These are phyloP conservation scores for Syritta pipiens DNA, from an alignment of 2,888 invertebrate species.

Conservation along the genomic window DNA sequence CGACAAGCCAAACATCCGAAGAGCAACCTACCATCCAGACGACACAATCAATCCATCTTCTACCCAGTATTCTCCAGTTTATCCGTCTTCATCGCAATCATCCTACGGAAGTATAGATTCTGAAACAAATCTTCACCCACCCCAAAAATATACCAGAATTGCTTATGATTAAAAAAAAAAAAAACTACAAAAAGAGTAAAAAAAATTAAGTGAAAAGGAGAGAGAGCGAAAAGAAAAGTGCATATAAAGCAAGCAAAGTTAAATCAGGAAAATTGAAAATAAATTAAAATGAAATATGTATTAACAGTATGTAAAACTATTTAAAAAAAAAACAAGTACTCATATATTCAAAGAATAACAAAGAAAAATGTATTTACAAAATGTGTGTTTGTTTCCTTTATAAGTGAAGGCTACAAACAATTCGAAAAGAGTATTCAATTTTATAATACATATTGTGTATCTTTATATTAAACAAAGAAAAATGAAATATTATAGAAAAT, in stretches of 20 bases:
- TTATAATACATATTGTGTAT: conserved; percentile 26
- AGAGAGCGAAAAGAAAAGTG: background rate
- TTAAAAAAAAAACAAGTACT: conserved; percentile 23
- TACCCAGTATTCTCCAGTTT: conserved; percentile 73
- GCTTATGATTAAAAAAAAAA: conserved; percentile 28
- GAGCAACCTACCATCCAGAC: conserved; percentile 71
- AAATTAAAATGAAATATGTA: conserved; percentile 39
- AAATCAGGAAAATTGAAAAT: conserved; percentile 64
- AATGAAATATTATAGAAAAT: conserved; percentile 12
- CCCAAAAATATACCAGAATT: conserved; percentile 54
- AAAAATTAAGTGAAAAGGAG: background rate
- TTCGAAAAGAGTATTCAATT: conserved; percentile 21
- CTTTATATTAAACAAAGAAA: conserved; percentile 7
- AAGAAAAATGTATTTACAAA: conserved; percentile 44
- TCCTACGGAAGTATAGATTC: conserved; percentile 75
- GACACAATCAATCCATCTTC: conserved; percentile 72
- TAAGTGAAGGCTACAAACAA: background rate
- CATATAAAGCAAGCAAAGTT: conserved; percentile 11
- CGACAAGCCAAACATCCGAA: conserved; percentile 68
- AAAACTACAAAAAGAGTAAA: background rate
- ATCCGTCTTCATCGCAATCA: conserved; percentile 72
- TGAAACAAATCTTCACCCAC: conserved; percentile 53
- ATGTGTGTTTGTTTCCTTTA: conserved; percentile 23
- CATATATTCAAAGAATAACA: conserved; percentile 5
- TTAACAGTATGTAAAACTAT: conserved; percentile 27